A percentile compares a stretch with the other conserved stretches of the same genome.
Conservation (phyloP, 2,113 vertebrate species). For the Myiozetetes cayanensis region DNA sequence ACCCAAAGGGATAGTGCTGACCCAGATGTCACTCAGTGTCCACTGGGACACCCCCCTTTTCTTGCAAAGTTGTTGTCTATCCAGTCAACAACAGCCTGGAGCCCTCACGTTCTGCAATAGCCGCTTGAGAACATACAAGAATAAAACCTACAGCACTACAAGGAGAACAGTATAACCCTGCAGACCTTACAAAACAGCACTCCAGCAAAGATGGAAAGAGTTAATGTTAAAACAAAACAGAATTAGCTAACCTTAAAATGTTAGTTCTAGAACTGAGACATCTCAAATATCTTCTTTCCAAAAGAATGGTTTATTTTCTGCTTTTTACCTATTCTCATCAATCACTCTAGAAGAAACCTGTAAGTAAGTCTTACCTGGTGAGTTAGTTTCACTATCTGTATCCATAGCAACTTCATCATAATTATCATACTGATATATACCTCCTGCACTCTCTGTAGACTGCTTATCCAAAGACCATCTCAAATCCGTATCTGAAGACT, state of each 20-base stretch:
- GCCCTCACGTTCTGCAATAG: not conserved
- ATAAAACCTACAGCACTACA: not conserved
- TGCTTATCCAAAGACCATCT: conserved; percentile 86
- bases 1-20: not conserved
- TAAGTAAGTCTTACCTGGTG: conserved; percentile 82
- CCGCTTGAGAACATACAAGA: not conserved
- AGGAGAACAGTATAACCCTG: not conserved
- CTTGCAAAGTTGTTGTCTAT: not conserved
- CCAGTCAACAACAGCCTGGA: not conserved
- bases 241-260: not conserved
- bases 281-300: not conserved
- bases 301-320: not conserved
- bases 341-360: not conserved
- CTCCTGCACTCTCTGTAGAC: conserved; percentile 83
- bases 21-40: too few species aligned
- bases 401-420: conserved; percentile 99
- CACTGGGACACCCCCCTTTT: not conserved
- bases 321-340: not conserved
- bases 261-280: not conserved
- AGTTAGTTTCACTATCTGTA: conserved; percentile 93
- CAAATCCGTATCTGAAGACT: conserved; percentile 89
- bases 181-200: not conserved
- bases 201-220: not conserved
- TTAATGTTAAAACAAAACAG: not conserved
- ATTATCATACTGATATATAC: conserved; percentile 98